Conservation (phyloP, 2,888 invertebrate genomes). For the Macaria liturata region DNA sequence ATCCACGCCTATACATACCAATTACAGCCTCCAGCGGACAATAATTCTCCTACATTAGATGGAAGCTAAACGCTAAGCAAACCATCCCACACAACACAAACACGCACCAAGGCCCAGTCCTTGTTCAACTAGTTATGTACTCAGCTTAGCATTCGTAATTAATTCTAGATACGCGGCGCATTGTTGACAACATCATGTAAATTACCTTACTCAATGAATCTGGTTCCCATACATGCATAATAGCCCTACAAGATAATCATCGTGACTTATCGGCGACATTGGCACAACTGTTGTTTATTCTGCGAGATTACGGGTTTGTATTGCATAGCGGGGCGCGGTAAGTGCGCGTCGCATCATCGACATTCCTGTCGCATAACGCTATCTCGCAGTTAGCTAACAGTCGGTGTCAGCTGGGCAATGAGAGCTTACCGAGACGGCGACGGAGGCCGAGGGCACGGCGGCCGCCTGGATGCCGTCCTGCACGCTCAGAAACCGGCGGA, state of each 20-base stretch:
- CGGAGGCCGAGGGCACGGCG: conserved; percentile 67
- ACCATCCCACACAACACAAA: conserved; percentile 23
- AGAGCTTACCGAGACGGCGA: conserved; percentile 75
- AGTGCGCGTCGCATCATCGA: conserved; percentile 51
- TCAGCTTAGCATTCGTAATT: conserved; percentile 16
- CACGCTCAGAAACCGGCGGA: conserved; percentile 77
- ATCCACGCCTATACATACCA: no score
- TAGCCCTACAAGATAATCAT: conserved; percentile 29
- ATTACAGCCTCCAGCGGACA: not conserved
- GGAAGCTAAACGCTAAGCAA: conserved; percentile 11
- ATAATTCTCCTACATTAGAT: conserved; percentile 2
- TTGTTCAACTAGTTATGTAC: conserved; percentile 18
- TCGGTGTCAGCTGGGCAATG: not conserved
- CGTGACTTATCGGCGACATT: conserved; percentile 44
- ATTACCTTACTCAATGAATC: conserved; percentile 32
- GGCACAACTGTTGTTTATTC: conserved; percentile 1
- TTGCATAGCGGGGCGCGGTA: conserved; percentile 41
- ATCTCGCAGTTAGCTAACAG: conserved; percentile 27
- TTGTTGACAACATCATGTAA: conserved; percentile 33
- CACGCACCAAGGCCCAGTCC: conserved; percentile 24
- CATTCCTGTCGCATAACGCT: conserved; percentile 62
- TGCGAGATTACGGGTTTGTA: conserved; percentile 8
- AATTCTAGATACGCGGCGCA: conserved; percentile 17
- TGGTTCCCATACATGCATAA: conserved; percentile 19
- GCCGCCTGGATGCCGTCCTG: conserved; percentile 68